Base-by-base conservation (phyloP, 2,888 invertebrate species). In the Parasteatoda lunata region DNA sequence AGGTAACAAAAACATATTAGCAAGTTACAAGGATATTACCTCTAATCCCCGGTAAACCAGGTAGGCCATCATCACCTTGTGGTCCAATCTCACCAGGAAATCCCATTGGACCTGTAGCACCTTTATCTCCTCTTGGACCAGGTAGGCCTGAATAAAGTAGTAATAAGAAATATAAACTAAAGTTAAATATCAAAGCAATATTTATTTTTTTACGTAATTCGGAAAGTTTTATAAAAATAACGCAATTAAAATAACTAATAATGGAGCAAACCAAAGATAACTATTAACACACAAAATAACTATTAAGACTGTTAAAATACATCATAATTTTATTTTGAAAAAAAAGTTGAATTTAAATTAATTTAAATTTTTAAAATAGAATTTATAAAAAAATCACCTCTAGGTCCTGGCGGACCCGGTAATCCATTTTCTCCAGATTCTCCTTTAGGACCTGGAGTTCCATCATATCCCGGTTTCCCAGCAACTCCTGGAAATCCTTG, bases 31-130 rank as follows among this genome's bases (percentile, higher is more conserved):
- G 30, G 30, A 30, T 30, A 30, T 49, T 47, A 89, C 89, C 89
- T 78, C 69, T 80, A 0, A 95, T 94, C 0, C 96, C 97, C 5
- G 94, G 91, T 5, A 94, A 93, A 1, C 97, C 96, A 2, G 96
- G 95, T 9, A 95, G 90, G 45, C 89, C 89, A 81, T 82, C 78
- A 66, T 88, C 89, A 8, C 90, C 90, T 69, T 59, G 66, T 51
- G 83, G 79, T 1, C 89, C 89, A 69, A 73, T 79, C 59, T 84
- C 89, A 15, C 89, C 89, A 59, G 89, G 89, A 54, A 89, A 89
- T 45, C 90, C 89, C 82, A 89, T 88, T 15, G 89, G 80, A 66
- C 89, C 89, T 49, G 81, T 78, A 6, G 64, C 82, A 77, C 90
- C 90, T 77, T 89, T 89, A 30, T 90, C 89, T 8, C 90, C 90